phyloP scores from a whole-genome alignment of 2,797 vertebrate species.

The Helicolenus hilgendorfi region DNA sequence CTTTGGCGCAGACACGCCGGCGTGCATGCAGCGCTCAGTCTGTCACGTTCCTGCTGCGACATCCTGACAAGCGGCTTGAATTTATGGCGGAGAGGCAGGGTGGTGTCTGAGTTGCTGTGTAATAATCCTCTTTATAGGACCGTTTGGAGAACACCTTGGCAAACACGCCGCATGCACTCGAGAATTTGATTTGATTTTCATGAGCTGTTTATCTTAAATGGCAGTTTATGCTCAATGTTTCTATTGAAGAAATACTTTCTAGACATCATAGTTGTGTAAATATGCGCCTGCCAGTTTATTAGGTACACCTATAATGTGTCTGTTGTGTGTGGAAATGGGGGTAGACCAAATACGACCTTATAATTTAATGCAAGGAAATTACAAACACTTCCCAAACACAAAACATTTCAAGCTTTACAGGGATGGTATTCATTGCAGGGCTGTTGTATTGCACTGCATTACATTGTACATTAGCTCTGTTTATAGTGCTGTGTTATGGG shows the following conservation, averaged over 20 bases:
- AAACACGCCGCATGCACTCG: slow-evolving; percentile 12
- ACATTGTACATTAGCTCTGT: not conserved
- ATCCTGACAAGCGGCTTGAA: slow-evolving; percentile 70
- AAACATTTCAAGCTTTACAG: not conserved
- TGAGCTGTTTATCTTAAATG: slow-evolving; percentile 47
- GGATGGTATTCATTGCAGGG: not conserved
- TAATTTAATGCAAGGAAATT: not conserved
- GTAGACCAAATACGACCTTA: not conserved
- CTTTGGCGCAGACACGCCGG: slow-evolving; percentile 29
- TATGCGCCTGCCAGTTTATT: slow-evolving; percentile 3
- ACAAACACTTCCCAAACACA: not conserved
- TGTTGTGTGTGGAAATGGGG: not conserved
- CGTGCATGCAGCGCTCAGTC: slow-evolving; percentile 35
- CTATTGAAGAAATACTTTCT: slow-evolving; percentile 9
- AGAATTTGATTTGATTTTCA: slow-evolving; percentile 57
- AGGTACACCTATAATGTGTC: not conserved
- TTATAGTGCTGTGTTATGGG: not conserved
- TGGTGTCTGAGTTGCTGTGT: slow-evolving; percentile 45
- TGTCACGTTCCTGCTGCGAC: slow-evolving; percentile 65
- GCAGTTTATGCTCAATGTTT: not conserved
- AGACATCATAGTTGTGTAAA: not conserved
- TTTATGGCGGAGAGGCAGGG: slow-evolving; percentile 58
- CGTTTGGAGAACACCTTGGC: slow-evolving; percentile 42
- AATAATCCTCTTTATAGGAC: slow-evolving; percentile 72
- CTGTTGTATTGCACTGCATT: not conserved